Evolutionary conservation across 1,140 invertebrate genomes (phyloP), one percentile per base, ranked within the genome.

Genomic region (Conopomorpha cramerella): DNA sequence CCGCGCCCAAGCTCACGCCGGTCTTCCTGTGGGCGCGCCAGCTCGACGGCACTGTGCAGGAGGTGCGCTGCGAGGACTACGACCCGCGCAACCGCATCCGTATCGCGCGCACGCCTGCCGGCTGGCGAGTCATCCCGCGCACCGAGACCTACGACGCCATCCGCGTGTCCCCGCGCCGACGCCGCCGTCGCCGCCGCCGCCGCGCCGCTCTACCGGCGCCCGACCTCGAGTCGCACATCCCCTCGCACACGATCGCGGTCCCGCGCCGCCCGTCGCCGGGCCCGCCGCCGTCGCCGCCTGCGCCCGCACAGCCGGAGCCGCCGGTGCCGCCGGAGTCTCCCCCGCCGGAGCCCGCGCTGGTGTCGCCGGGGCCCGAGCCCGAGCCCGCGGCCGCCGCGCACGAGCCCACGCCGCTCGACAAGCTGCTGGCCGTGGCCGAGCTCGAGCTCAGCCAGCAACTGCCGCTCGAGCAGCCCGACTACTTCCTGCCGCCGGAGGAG

Each of bases 61-160:
- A 90, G 65, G 89, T 92, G 43, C 83, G 86, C 57, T 91, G 89
- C 73, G 90, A 91, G 67, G 90, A 92, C 58, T 92, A 91, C 77
- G 89, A 91, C 71, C 86, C 88, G 54, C 77, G 88, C 25, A 92
- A 91, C 74, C 84, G 90, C 8, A 89, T 92, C 41, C 84, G 88
- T 43, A 71, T 92, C 48, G 88, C 86, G 32, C 89, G 90, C 55
- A 91, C 89, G 2, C 79, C 87, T 2, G 81, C 84, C 52, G 90
- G 90, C 50, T 92, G 90, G 90, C 82, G 86, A 26, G 88, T 88
- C 13, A 89, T 90, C 72, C 90, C 90, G 39, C 80, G 87, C 36
- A 90, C 88, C 16, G 83, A 85, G 49, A 82, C 83, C 36, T 78
- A 82, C 38, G 81, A 82, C 51, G 81, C 84, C 19, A 82, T 83